phyloP scores from a whole-genome alignment of 2,888 invertebrate genomes.

The Crematogaster levior region DNA sequence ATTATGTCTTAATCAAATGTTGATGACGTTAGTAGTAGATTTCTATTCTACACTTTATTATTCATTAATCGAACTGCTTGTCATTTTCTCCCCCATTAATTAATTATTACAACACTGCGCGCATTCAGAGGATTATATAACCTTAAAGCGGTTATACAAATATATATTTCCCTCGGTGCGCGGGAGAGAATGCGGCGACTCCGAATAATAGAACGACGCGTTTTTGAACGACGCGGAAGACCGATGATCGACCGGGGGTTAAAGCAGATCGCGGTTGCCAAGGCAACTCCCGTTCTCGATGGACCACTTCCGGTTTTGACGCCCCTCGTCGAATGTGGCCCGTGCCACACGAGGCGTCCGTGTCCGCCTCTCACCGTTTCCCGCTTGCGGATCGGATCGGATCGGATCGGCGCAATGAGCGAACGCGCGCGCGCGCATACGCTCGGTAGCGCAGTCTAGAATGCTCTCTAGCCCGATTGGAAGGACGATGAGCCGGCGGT shows the following conservation, averaged over 20 bases:
- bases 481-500: constrained; percentile 63
- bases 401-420: constrained; percentile 29
- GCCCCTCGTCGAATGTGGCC: constrained; percentile 63
- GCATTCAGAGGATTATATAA: not conserved
- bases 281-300: constrained; percentile 78
- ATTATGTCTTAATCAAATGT: constrained; percentile 22
- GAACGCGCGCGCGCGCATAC: not conserved
- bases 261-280: constrained; percentile 79
- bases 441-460: constrained; percentile 60
- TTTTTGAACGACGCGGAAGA: constrained; percentile 79
- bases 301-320: constrained; percentile 78
- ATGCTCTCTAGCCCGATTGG: constrained; percentile 63
- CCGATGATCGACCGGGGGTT: constrained; percentile 76
- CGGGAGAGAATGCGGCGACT: constrained; percentile 72
- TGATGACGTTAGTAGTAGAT: not conserved
- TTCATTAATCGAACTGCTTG: not conserved
- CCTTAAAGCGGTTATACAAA: not conserved
- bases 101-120: not conserved
- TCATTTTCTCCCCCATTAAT: not conserved
- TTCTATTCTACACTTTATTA: not conserved
- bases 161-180: not conserved
- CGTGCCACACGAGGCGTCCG: constrained; percentile 68
- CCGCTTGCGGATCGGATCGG: constrained; percentile 49
- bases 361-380: constrained; percentile 64
- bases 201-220: constrained; percentile 75